Evolutionary conservation across 30 jellyfish, hydroid and myxozoan species (phyloP).

Genomic region (Haliclystus octoradiatus): DNA sequence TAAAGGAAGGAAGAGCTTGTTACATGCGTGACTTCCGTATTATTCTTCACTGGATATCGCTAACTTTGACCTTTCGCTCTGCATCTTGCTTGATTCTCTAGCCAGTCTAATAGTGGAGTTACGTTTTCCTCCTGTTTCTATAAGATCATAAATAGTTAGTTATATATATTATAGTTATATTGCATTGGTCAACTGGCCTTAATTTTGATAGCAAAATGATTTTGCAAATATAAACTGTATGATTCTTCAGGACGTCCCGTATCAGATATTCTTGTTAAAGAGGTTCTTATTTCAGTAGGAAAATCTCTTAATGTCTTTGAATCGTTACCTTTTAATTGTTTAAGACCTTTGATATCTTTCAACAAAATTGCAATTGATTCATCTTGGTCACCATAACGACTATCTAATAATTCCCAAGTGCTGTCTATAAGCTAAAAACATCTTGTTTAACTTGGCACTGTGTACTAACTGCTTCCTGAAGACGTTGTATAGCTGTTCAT

Average conservation of each 20-base stretch:
- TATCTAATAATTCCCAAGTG: not conserved
- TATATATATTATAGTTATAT: not conserved
- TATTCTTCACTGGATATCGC: not conserved
- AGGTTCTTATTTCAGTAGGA: not conserved
- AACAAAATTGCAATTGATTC: not conserved
- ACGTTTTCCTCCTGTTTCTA: not conserved
- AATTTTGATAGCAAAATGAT: not conserved
- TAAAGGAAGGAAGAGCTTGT: too few relatives aligned
- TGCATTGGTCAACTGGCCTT: not conserved
- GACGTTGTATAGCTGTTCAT: not conserved
- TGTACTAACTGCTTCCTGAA: not conserved
- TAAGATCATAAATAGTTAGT: not conserved
- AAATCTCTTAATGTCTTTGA: not conserved
- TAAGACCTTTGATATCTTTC: not conserved
- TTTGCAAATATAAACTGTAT: not conserved
- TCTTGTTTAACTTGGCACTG: not conserved
- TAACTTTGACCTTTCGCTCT: not conserved
- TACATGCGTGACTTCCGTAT: not conserved
- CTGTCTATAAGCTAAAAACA: not conserved
- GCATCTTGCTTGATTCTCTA: not conserved
- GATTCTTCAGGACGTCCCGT: conserved; percentile 1
- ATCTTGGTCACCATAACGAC: not conserved
- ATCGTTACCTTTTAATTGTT: not conserved
- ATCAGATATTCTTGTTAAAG: not conserved
- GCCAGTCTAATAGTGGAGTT: not conserved